phyloP scores from a whole-genome alignment of 2,797 vertebrate species.

The Coranthus polyacanthus region DNA sequence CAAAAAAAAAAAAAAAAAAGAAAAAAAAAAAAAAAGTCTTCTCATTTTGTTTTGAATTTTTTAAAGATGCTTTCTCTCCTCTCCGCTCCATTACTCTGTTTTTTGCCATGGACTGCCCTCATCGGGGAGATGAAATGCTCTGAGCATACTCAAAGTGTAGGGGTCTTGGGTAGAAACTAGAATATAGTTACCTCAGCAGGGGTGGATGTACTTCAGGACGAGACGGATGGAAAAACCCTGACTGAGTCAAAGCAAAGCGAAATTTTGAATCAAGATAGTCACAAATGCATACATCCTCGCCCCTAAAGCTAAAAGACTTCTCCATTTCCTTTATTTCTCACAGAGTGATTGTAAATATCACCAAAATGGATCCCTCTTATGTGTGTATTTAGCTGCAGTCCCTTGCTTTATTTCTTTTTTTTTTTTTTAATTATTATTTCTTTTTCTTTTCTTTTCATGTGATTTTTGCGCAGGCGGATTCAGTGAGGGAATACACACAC shows the following conservation, averaged over 20 bases:
- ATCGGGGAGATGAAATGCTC: constrained; percentile 85
- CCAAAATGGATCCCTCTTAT: constrained; percentile 77
- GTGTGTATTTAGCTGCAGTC: constrained; percentile 82
- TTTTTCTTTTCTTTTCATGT: constrained; percentile 70
- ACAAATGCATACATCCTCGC: constrained; percentile 58
- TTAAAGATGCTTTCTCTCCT: constrained; percentile 65
- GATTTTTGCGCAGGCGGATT: constrained; percentile 80
- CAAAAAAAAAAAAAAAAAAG: constrained; percentile 60
- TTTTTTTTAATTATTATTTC: constrained; percentile 62
- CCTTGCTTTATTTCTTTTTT: constrained; percentile 60
- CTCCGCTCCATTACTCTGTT: constrained; percentile 71
- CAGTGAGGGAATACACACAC: constrained; percentile 85
- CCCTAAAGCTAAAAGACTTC: constrained; percentile 64
- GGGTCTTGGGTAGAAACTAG: constrained; percentile 60
- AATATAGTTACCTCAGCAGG: constrained; percentile 66
- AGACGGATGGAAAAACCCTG: constrained; percentile 66
- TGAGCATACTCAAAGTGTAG: constrained; percentile 68
- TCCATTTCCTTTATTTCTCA: constrained; percentile 74
- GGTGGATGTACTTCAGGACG: constrained; percentile 63
- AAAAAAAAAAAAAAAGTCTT: constrained; percentile 48
- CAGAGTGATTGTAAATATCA: constrained; percentile 87
- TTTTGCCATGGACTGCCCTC: constrained; percentile 83
- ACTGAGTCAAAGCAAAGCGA: constrained; percentile 76
- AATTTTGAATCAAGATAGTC: constrained; percentile 81
- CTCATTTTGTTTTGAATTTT: constrained; percentile 71